phyloP scores from a whole-genome alignment of 2,797 vertebrate species.

The Semotilus atromaculatus region DNA sequence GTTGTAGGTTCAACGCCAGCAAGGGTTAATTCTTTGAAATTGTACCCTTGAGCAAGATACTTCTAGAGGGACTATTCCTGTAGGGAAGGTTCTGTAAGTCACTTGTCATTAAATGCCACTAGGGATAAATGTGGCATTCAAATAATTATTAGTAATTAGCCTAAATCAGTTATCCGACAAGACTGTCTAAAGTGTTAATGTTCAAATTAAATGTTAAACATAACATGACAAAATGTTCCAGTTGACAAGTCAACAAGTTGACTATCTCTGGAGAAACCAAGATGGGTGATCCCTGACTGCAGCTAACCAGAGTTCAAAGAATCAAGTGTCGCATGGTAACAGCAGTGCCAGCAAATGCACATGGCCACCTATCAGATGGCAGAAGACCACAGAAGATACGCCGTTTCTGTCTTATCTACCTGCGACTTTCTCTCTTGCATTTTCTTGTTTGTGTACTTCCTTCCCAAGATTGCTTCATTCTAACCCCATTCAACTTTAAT shows the following conservation, averaged over 20 bases:
- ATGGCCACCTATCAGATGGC: slow-evolving; percentile 14
- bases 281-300: slow-evolving; percentile 56
- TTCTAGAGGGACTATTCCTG: neutral
- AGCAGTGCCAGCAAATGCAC: slow-evolving; percentile 9
- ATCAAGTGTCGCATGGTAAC: slow-evolving; percentile 55
- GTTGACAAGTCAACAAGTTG: slow-evolving; percentile 16
- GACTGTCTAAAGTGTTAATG: neutral
- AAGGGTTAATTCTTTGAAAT: neutral
- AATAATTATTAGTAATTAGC: neutral
- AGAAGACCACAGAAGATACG: slow-evolving; percentile 27
- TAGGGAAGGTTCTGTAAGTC: neutral
- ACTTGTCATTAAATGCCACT: no score
- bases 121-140: neutral
- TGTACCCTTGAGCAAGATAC: neutral
- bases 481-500: slow-evolving; percentile 64
- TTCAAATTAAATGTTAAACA: neutral
- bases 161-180: neutral
- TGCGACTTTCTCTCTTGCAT: slow-evolving; percentile 9
- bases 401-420: slow-evolving; percentile 10
- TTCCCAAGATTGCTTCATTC: slow-evolving; percentile 44
- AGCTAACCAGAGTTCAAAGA: slow-evolving; percentile 46
- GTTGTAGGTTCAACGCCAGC: slow-evolving; percentile 9
- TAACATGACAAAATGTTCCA: neutral
- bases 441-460: slow-evolving; percentile 17
- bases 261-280: slow-evolving; percentile 23